These are phyloP conservation scores for Lumbricus terrestris DNA, from an alignment of 2,888 invertebrate species.

Conservation along the genomic window DNA sequence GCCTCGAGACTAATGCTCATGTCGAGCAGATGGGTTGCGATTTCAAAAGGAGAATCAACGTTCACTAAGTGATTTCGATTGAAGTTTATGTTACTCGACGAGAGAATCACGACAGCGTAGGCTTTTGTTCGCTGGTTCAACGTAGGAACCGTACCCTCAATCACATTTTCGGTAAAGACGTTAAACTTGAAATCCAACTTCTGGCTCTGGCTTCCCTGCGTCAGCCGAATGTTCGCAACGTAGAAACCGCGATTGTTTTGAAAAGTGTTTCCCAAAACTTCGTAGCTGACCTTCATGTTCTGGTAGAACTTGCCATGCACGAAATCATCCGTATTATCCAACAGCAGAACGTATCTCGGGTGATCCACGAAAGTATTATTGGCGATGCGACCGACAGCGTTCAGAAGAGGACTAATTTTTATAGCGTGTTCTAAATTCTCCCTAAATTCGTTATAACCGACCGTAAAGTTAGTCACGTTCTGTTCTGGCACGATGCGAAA, in stretches of 20 bases:
- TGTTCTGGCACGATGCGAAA: slow-evolving; percentile 64
- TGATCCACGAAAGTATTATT: slow-evolving; percentile 86
- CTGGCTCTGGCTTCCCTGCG: slow-evolving; percentile 81
- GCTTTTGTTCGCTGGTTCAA: slow-evolving; percentile 87
- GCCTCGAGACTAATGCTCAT: slow-evolving; percentile 75
- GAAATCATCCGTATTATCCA: slow-evolving; percentile 70
- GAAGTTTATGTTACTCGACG: slow-evolving; percentile 84
- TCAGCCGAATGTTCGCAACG: slow-evolving; percentile 81
- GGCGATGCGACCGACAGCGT: slow-evolving; percentile 61
- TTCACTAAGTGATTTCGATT: slow-evolving; percentile 89
- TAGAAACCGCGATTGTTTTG: slow-evolving; percentile 83
- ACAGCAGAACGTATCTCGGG: slow-evolving; percentile 76
- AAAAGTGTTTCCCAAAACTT: slow-evolving; percentile 72
- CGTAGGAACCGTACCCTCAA: slow-evolving; percentile 49
- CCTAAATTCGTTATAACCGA: slow-evolving; percentile 49
- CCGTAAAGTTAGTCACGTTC: slow-evolving; percentile 51
- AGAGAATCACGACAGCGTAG: slow-evolving; percentile 86
- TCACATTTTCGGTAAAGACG: slow-evolving; percentile 17
- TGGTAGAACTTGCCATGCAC: neutral
- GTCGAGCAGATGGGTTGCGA: slow-evolving; percentile 90
- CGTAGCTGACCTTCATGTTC: slow-evolving; percentile 16
- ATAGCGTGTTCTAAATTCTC: slow-evolving; percentile 54
- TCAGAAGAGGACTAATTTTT: slow-evolving; percentile 52
- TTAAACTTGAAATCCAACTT: slow-evolving; percentile 61
- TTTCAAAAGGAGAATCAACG: slow-evolving; percentile 84